Base-by-base conservation (phyloP, 2,888 invertebrate species). In the Adelphocoris suturalis region DNA sequence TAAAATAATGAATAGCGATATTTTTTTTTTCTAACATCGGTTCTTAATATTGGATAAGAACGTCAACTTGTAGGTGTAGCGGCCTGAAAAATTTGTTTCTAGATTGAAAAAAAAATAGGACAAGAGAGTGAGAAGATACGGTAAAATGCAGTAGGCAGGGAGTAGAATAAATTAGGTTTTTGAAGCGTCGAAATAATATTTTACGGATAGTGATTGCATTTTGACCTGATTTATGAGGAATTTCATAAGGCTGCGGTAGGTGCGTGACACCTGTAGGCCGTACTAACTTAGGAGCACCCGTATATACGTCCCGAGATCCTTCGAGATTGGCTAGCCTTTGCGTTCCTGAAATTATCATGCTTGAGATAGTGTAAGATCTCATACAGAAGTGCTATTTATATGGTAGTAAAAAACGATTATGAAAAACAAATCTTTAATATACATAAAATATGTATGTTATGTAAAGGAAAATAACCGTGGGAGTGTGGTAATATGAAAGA, bases 171-270 rank as follows among this genome's bases (percentile, higher is more conserved):
- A 23, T 68, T 23, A 68, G 13, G 19, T 23, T 68, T n/a, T 68
- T 4, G 23, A 68, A 68, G 23, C 23, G 23, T 68, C 27, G 68
- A 23, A 68, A 68, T 68, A 68, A 68, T 68, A 68, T 68, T 68
- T 68, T 27, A 68, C 23, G 27, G n/a, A 19, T 23, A 7, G 68
- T 68, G 23, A 68, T 27, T 57, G n/a, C 57, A 57, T 57, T 57
- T n/a, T 23, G 27, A 7, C 23, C 19, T 23, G 68, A 68, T 68
- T 68, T 23, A 68, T 68, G 68, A 23, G n/a, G 23, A 7, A 23
- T 23, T 68, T 68, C 19, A 23, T 4, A 27, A 68, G 68, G 23
- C 68, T 68, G 13, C 14, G 61, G 52, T n/a, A 57, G 23, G 68
- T 23, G 23, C 68, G 19, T 23, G 68, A 68, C 68, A 68, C 7